A percentile compares a stretch with the other conserved stretches of the same genome.
phyloP scores from a whole-genome alignment of 2,888 invertebrate genomes.

The Eristalis intricaria region DNA sequence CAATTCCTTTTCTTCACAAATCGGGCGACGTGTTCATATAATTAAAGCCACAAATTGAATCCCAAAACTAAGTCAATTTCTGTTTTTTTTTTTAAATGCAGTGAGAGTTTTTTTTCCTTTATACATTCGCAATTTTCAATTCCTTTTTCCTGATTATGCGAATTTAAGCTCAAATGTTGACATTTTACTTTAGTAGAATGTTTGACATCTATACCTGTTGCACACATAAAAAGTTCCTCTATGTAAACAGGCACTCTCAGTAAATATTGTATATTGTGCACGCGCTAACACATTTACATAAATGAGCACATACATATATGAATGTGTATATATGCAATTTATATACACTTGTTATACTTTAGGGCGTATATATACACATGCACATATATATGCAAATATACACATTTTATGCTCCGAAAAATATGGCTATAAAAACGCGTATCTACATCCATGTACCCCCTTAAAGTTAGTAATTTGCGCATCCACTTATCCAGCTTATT shows the following conservation, averaged over 20 bases:
- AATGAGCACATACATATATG: neutral
- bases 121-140: constrained; percentile 17
- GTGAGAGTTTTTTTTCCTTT: constrained; percentile 15
- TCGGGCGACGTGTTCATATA: constrained; percentile 57
- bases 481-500: constrained; percentile 60
- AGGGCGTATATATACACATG: constrained; percentile 15
- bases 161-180: constrained; percentile 48
- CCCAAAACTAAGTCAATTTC: constrained; percentile 21
- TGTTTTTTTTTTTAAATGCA: constrained; percentile 36
- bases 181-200: constrained; percentile 51
- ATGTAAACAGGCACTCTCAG: constrained; percentile 48
- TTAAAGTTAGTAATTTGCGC: constrained; percentile 51
- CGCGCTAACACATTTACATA: constrained; percentile 24
- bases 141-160: constrained; percentile 29
- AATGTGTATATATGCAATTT: constrained; percentile 19
- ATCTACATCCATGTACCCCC: neutral
- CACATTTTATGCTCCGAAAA: neutral
- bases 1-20: constrained; percentile 55
- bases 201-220: constrained; percentile 69
- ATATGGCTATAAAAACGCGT: constrained; percentile 1
- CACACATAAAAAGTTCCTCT: constrained; percentile 57
- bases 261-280: constrained; percentile 31
- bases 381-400: constrained; percentile 26
- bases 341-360: constrained; percentile 8
- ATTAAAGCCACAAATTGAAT: constrained; percentile 37